phyloP scores from a whole-genome alignment of 2,888 invertebrate species.

The Margaritifera margaritifera region DNA sequence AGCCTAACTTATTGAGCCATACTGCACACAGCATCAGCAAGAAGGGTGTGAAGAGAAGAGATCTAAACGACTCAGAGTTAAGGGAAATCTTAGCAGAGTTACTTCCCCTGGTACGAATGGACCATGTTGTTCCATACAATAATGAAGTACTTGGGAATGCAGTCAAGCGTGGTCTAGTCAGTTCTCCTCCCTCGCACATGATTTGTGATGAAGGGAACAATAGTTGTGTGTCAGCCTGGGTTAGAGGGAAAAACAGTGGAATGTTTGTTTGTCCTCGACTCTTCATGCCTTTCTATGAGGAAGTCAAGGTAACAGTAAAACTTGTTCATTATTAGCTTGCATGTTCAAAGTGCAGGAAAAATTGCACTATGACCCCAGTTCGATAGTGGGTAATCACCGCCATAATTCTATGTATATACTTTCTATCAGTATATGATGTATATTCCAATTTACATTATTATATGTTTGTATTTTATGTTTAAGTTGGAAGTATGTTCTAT shows the following conservation, averaged over 20 bases:
- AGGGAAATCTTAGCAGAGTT: conserved; percentile 89
- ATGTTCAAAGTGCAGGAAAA: no score
- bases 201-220: conserved; percentile 79
- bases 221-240: conserved; percentile 64
- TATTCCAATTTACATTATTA: no score
- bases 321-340: not conserved
- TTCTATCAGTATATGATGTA: no score
- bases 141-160: conserved; percentile 75
- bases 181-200: conserved; percentile 89
- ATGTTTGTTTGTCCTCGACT: conserved; percentile 85
- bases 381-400: no score
- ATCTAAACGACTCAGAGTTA: conserved; percentile 87
- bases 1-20: conserved; percentile 91
- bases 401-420: no score
- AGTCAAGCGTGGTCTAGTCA: conserved; percentile 83
- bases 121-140: conserved; percentile 90
- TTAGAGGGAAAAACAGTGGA: conserved; percentile 69
- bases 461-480: no score
- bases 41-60: conserved; percentile 87
- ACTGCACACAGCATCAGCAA: conserved; percentile 93
- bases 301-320: conserved; percentile 82
- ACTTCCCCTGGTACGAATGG: conserved; percentile 87
- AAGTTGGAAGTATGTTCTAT: no score
- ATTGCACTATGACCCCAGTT: no score
- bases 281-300: conserved; percentile 96